Evolutionary conservation across 2,113 vertebrate genomes (phyloP).

Genomic region (Salvelinus alpinus): DNA sequence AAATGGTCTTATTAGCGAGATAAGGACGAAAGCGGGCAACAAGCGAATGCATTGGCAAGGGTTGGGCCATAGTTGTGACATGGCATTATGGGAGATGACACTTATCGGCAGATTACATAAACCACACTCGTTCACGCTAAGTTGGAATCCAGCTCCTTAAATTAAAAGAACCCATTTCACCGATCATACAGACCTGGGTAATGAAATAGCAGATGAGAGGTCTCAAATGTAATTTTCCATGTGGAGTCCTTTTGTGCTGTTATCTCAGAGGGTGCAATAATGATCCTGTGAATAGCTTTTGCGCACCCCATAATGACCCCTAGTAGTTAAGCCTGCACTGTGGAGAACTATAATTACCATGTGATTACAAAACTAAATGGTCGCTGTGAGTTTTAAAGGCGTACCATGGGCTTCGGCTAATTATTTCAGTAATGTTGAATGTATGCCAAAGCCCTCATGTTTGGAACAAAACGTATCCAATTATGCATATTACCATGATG

Average conservation of each 20-base stretch:
- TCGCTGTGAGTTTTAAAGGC: conserved; percentile 65
- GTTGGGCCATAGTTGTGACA: conserved; percentile 72
- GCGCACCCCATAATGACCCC: conserved; percentile 74
- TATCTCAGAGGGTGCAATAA: conserved; percentile 79
- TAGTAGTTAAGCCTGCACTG: conserved; percentile 74
- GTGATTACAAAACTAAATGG: conserved; percentile 76
- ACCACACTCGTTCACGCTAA: conserved; percentile 67
- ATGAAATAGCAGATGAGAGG: conserved; percentile 80
- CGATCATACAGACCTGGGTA: conserved; percentile 74
- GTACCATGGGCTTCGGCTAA: conserved; percentile 63
- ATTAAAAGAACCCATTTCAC: conserved; percentile 81
- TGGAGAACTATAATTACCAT: conserved; percentile 76
- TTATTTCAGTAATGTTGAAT: conserved; percentile 67
- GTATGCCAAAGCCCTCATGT: conserved; percentile 55
- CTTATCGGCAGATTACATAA: conserved; percentile 78
- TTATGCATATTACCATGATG: conserved; percentile 56
- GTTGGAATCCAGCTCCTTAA: conserved; percentile 79
- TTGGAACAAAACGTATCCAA: conserved; percentile 47
- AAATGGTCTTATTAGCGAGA: conserved; percentile 81
- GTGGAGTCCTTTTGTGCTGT: conserved; percentile 77
- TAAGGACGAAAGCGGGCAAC: conserved; percentile 58
- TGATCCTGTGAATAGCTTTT: conserved; percentile 79
- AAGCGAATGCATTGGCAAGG: conserved; percentile 71
- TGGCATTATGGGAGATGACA: conserved; percentile 77
- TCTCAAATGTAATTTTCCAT: conserved; percentile 81